Conservation (phyloP, 1,140 invertebrate genomes). For the Pogonomyrmex barbatus region DNA sequence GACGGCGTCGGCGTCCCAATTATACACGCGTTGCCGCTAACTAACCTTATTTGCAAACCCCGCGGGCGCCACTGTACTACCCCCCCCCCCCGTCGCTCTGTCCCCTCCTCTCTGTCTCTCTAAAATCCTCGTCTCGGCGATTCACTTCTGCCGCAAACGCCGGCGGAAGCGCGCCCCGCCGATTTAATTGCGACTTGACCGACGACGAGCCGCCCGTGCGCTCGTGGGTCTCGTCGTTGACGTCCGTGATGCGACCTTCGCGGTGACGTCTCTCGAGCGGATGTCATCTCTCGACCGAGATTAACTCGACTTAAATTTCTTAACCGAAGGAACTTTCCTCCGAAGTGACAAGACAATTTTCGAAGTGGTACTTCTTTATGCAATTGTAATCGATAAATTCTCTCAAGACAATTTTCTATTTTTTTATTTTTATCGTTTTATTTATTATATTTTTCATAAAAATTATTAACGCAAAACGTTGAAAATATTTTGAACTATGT, state of each 20-base stretch:
- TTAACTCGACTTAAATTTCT: conserved; percentile 48
- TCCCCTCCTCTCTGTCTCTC: conserved; percentile 29
- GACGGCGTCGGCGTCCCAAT: conserved; percentile 81
- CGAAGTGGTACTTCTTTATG: neutral
- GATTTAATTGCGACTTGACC: conserved; percentile 79
- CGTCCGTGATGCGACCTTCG: conserved; percentile 40
- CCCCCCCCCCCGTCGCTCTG: conserved; percentile 55
- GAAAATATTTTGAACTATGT: neutral
- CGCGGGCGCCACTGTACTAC: conserved; percentile 75
- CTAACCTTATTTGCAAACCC: conserved; percentile 82
- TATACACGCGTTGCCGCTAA: conserved; percentile 83
- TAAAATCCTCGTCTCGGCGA: conserved; percentile 47
- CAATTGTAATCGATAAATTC: neutral
- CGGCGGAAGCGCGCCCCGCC: conserved; percentile 39
- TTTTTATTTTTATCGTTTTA: neutral
- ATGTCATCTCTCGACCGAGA: conserved; percentile 42
- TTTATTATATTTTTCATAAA: neutral
- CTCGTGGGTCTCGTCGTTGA: conserved; percentile 27
- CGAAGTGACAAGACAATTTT: neutral
- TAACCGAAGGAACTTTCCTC: neutral
- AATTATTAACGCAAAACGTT: neutral
- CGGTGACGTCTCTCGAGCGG: conserved; percentile 41
- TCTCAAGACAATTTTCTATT: neutral
- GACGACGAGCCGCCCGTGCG: conserved; percentile 65
- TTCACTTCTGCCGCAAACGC: neutral